Evolutionary conservation across 2,113 vertebrate species (phyloP).

Genomic region (Bubo bubo): DNA sequence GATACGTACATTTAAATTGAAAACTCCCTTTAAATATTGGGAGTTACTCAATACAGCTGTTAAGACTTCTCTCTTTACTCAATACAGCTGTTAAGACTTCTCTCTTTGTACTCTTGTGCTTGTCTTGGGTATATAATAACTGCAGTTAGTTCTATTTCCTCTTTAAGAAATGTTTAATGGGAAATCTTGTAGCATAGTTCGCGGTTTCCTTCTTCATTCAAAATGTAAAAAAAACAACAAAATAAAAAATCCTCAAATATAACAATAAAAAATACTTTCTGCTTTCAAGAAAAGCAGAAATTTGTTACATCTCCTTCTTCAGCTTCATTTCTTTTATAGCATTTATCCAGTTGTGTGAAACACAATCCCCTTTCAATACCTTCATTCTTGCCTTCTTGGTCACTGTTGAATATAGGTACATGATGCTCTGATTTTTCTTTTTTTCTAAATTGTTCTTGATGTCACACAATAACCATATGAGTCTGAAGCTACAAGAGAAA

Average conservation of each 20-base stretch:
- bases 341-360: background rate
- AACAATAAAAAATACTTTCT: background rate
- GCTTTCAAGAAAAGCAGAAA: background rate
- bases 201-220: background rate
- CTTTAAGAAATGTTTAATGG: background rate
- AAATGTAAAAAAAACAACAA: background rate
- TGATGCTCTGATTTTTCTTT: background rate
- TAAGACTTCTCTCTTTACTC: background rate
- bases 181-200: background rate
- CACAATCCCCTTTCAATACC: background rate
- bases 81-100: background rate
- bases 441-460: background rate
- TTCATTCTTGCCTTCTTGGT: background rate
- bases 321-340: background rate
- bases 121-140: background rate
- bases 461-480: background rate
- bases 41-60: background rate
- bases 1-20: background rate
- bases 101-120: background rate
- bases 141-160: background rate
- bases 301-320: background rate
- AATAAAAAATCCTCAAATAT: background rate
- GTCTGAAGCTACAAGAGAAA: background rate
- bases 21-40: background rate
- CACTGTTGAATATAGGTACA: background rate